These are phyloP conservation scores for Chymomyza caudatula DNA, from an alignment of 2,888 invertebrate species.

Conservation along the genomic window DNA sequence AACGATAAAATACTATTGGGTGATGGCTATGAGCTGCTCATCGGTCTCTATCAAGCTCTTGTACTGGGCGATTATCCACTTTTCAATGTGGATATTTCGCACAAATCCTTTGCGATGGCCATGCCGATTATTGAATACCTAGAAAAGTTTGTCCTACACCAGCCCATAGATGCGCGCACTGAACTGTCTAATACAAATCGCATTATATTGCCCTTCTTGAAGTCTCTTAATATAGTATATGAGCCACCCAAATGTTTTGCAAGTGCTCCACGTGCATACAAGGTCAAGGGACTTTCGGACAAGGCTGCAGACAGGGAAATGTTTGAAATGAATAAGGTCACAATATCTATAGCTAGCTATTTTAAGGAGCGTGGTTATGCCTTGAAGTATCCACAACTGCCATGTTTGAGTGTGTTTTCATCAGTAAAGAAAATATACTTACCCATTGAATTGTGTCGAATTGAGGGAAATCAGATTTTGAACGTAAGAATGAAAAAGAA, in stretches of 20 bases:
- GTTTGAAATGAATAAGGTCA: conserved; percentile 71
- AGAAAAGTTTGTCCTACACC: conserved; percentile 56
- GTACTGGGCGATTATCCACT: conserved; percentile 92
- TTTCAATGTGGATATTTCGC: conserved; percentile 93
- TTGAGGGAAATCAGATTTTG: conserved; percentile 85
- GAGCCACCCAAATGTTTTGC: conserved; percentile 64
- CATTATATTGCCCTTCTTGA: conserved; percentile 45
- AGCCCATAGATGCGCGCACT: conserved; percentile 8
- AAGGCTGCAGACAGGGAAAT: conserved; percentile 69
- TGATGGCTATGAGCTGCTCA: conserved; percentile 93
- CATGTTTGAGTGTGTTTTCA: conserved; percentile 90
- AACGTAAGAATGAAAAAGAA: no score
- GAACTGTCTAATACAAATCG: not conserved
- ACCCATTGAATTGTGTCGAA: conserved; percentile 90
- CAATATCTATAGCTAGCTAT: conserved; percentile 77
- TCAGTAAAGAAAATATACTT: conserved; percentile 84
- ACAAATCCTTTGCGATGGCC: conserved; percentile 86
- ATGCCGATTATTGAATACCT: conserved; percentile 79
- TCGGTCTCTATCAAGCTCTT: conserved; percentile 95
- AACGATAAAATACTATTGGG: conserved; percentile 80
- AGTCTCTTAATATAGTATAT: conserved; percentile 67
- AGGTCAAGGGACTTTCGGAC: conserved; percentile 51
- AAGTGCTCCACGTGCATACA: conserved; percentile 53
- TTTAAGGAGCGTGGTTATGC: conserved; percentile 56
- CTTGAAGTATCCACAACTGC: conserved; percentile 84